Evolutionary conservation across 2,888 invertebrate genomes (phyloP).

Genomic region (Iphiclides podalirius): DNA sequence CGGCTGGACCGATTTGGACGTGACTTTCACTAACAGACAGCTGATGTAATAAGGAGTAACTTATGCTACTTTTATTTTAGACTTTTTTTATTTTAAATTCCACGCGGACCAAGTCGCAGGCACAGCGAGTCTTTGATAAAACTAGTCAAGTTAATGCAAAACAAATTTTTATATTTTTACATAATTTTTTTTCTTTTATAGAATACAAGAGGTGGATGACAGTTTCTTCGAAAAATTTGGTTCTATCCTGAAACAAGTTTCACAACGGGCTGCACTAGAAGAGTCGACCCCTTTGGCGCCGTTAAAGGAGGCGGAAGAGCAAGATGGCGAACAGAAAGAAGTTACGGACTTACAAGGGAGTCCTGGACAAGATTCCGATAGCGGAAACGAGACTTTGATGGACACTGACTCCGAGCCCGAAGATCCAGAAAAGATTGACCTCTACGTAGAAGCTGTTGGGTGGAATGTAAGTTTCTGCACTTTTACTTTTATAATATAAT

Average conservation of each 20-base stretch:
- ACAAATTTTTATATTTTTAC: no score
- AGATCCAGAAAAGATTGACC: conserved; percentile 81
- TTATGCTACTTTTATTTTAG: no score
- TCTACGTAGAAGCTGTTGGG: conserved; percentile 83
- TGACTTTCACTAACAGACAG: no score
- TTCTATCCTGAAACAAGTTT: conserved; percentile 83
- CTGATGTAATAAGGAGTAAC: no score
- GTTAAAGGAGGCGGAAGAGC: conserved; percentile 64
- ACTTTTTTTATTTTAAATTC: no score
- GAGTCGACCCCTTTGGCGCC: conserved; percentile 80
- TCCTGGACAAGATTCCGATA: conserved; percentile 66
- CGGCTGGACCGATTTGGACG: no score
- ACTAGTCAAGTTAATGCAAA: neutral
- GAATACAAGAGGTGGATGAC: conserved; percentile 90
- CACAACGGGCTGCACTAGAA: conserved; percentile 78
- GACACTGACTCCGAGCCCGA: conserved; percentile 85
- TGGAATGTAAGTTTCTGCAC: conserved; percentile 85
- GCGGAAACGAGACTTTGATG: conserved; percentile 78
- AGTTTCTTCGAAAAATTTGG: conserved; percentile 93
- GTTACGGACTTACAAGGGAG: conserved; percentile 56
- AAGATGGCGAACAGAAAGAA: conserved; percentile 62
- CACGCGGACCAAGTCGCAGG: no score
- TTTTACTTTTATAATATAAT: neutral
- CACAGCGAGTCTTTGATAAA: neutral
- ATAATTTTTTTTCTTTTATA: conserved; percentile 70